Percentiles rank a stretch among this genome's conserved stretches.
These are phyloP conservation scores for Enteromius viviparus DNA, from an alignment of 2,797 vertebrate species.

Conservation along the genomic window DNA sequence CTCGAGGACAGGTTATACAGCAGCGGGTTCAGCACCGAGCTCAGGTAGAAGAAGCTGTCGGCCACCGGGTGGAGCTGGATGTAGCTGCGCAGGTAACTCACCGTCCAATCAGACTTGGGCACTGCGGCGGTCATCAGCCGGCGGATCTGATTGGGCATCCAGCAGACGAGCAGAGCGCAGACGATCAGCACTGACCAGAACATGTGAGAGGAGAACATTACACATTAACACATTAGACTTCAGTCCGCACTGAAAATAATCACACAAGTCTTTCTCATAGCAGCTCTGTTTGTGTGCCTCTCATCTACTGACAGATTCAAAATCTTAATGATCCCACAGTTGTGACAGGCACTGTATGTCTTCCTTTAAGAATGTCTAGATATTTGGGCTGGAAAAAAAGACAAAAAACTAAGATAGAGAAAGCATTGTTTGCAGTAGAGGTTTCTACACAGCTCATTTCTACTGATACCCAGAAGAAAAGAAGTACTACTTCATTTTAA, in stretches of 20 bases:
- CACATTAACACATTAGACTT: neutral
- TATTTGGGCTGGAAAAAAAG: too few species aligned
- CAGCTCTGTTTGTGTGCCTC: neutral
- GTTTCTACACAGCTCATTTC: too few species aligned
- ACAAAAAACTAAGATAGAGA: too few species aligned
- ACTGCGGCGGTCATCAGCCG: slow-evolving; percentile 87
- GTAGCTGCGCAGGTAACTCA: slow-evolving; percentile 81
- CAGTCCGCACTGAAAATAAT: neutral
- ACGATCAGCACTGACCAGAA: slow-evolving; percentile 85
- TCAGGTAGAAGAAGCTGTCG: slow-evolving; percentile 94
- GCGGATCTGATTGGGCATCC: slow-evolving; percentile 92
- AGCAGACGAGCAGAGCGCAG: slow-evolving; percentile 85
- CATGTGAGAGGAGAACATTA: neutral
- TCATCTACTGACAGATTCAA: neutral
- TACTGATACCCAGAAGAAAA: too few species aligned
- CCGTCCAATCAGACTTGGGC: slow-evolving; percentile 85
- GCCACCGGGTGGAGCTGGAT: slow-evolving; percentile 84
- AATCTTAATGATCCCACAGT: too few species aligned
- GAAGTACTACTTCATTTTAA: too few species aligned
- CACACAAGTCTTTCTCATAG: neutral
- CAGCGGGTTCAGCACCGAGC: slow-evolving; percentile 93
- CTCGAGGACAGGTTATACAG: slow-evolving; percentile 93
- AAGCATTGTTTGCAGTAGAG: too few species aligned
- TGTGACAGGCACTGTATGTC: too few species aligned
- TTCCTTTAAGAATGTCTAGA: too few species aligned